Percentiles rank a stretch among this genome's conserved stretches.
Evolutionary conservation across 2,888 invertebrate genomes (phyloP).

Genomic region (Chrysina gloriosa): DNA sequence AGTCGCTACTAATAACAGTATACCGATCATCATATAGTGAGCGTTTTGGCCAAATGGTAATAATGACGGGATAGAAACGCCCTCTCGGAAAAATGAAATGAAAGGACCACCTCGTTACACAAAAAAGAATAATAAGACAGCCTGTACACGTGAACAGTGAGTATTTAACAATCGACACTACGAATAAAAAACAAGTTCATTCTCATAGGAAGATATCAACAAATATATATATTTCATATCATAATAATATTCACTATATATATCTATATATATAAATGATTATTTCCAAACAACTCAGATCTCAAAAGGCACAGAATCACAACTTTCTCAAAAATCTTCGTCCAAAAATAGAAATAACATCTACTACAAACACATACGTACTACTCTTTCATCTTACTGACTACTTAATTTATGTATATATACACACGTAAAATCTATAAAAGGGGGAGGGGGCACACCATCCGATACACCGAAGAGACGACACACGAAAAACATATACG

Average conservation of each 20-base stretch:
- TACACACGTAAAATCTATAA: too few relatives aligned
- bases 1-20: too few relatives aligned
- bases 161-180: slow-evolving; percentile 50
- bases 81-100: not conserved
- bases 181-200: slow-evolving; percentile 15
- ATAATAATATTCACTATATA: not conserved
- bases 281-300: slow-evolving; percentile 53
- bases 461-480: too few relatives aligned
- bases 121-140: slow-evolving; percentile 30
- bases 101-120: slow-evolving; percentile 9
- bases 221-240: slow-evolving; percentile 23
- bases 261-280: not conserved
- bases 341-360: slow-evolving; percentile 46
- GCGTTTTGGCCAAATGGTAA: slow-evolving; percentile 10
- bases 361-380: too few relatives aligned
- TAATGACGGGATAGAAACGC: not conserved
- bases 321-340: slow-evolving; percentile 48
- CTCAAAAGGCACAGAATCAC: slow-evolving; percentile 62
- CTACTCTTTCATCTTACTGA: too few relatives aligned
- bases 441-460: too few relatives aligned
- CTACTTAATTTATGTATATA: too few relatives aligned
- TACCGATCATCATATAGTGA: not conserved
- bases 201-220: slow-evolving; percentile 33
- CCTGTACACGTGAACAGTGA: slow-evolving; percentile 47
- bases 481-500: too few relatives aligned